A percentile compares a stretch with the other conserved stretches of the same genome.
phyloP scores from a whole-genome alignment of 37 sponge, comb jelly and placozoan species.

The Halichondria panicea region DNA sequence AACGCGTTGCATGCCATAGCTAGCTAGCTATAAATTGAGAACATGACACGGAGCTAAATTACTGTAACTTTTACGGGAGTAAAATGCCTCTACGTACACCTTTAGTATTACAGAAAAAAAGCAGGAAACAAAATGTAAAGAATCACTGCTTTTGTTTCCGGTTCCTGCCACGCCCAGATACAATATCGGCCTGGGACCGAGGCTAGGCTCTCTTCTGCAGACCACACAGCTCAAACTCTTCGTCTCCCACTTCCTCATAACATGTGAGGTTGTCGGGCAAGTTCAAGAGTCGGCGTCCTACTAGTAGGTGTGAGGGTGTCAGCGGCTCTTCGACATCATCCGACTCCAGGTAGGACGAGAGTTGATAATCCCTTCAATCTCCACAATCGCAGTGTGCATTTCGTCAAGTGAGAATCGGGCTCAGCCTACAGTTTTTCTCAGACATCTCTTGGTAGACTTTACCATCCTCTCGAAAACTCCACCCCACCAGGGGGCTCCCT shows the following conservation, averaged over 20 bases:
- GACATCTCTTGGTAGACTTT: slow-evolving; percentile 22
- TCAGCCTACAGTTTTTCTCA: slow-evolving; percentile 12
- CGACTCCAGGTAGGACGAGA: slow-evolving; percentile 7
- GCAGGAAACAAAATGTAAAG: too few relatives aligned
- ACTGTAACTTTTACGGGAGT: too few relatives aligned
- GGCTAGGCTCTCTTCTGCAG: too few relatives aligned
- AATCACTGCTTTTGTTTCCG: too few relatives aligned
- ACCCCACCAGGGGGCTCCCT: slow-evolving; percentile 34
- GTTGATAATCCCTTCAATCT: slow-evolving; percentile 14
- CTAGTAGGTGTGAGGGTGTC: slow-evolving; percentile 28
- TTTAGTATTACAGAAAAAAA: too few relatives aligned
- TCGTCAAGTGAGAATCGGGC: slow-evolving; percentile 16
- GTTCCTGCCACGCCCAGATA: too few relatives aligned
- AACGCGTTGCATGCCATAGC: too few relatives aligned
- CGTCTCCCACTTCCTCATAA: slow-evolving; percentile 10
- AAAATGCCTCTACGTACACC: too few relatives aligned
- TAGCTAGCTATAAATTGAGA: too few relatives aligned
- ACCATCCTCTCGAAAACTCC: slow-evolving; percentile 16
- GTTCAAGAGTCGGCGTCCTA: slow-evolving; percentile 3
- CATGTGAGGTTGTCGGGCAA: slow-evolving; percentile 13
- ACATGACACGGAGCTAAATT: too few relatives aligned
- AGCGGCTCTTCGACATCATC: slow-evolving; percentile 31
- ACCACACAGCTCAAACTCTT: too few relatives aligned
- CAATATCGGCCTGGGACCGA: too few relatives aligned
- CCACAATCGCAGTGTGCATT: slow-evolving; percentile 9